These are phyloP conservation scores for Cephus sareptanus DNA, from an alignment of 2,888 invertebrate species.

Conservation along the genomic window DNA sequence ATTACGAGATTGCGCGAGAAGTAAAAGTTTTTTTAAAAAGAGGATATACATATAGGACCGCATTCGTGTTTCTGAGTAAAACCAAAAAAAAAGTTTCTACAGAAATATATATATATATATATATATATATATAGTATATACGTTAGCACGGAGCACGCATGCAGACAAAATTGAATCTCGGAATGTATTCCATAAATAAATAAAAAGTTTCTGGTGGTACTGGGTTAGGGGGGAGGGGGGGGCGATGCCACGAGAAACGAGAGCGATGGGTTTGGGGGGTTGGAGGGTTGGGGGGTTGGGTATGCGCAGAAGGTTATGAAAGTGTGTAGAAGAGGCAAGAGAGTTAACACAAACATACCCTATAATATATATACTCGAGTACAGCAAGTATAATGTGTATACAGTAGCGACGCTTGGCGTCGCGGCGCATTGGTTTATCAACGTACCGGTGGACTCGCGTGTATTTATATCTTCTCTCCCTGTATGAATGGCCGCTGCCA, in stretches of 20 bases:
- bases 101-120: not conserved
- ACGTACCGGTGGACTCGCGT: not conserved
- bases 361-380: not conserved
- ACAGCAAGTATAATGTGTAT: not conserved
- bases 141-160: constrained; percentile 15
- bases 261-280: not conserved
- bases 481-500: constrained; percentile 10
- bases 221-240: constrained; percentile 41
- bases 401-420: not conserved
- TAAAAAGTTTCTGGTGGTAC: constrained; percentile 34
- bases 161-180: constrained; percentile 42
- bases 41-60: not conserved
- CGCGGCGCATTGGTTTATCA: constrained; percentile 1
- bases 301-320: not conserved
- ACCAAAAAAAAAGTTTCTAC: not conserved
- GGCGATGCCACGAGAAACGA: constrained; percentile 42
- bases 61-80: not conserved
- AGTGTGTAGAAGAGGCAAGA: not conserved
- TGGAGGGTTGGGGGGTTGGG: not conserved
- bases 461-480: constrained; percentile 5
- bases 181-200: constrained; percentile 51
- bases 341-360: not conserved
- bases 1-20: not conserved
- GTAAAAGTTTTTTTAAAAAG: not conserved
- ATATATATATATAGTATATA: too few relatives aligned